These are phyloP conservation scores for Limosa lapponica DNA, from an alignment of 2,797 vertebrate species.

Conservation along the genomic window DNA sequence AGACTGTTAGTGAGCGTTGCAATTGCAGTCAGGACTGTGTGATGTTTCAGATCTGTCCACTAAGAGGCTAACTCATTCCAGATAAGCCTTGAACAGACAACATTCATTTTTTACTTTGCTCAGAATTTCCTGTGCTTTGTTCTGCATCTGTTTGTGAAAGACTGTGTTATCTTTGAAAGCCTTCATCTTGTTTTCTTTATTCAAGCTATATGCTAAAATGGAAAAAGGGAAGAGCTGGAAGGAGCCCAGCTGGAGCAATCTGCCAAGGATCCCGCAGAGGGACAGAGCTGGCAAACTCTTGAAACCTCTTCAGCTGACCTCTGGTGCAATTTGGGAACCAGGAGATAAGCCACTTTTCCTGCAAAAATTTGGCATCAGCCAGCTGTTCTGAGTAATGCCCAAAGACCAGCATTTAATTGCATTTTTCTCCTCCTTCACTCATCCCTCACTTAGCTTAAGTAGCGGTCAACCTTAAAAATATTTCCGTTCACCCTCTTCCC, in stretches of 20 bases:
- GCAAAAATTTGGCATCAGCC: not conserved
- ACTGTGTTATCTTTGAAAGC: slow-evolving; percentile 43
- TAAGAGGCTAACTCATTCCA: slow-evolving; percentile 59
- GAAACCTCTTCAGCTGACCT: slow-evolving; percentile 43
- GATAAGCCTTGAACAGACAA: slow-evolving; percentile 55
- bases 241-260: slow-evolving; percentile 64
- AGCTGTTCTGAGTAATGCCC: not conserved
- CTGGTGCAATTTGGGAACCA: slow-evolving; percentile 35
- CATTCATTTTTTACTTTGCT: slow-evolving; percentile 53
- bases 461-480: not conserved
- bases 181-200: slow-evolving; percentile 65
- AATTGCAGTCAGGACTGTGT: not conserved
- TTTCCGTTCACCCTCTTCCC: not conserved
- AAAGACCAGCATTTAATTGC: not conserved
- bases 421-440: not conserved
- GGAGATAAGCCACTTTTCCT: slow-evolving; percentile 35
- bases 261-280: slow-evolving; percentile 47
- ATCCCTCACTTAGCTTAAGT: not conserved
- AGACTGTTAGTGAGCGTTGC: not conserved
- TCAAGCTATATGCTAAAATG: slow-evolving; percentile 29
- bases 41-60: slow-evolving; percentile 54
- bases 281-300: slow-evolving; percentile 54
- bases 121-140: slow-evolving; percentile 71
- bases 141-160: slow-evolving; percentile 62
- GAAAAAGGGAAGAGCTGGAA: slow-evolving; percentile 66